Conservation (phyloP, 2,113 vertebrate species). For the Pavo muticus region DNA sequence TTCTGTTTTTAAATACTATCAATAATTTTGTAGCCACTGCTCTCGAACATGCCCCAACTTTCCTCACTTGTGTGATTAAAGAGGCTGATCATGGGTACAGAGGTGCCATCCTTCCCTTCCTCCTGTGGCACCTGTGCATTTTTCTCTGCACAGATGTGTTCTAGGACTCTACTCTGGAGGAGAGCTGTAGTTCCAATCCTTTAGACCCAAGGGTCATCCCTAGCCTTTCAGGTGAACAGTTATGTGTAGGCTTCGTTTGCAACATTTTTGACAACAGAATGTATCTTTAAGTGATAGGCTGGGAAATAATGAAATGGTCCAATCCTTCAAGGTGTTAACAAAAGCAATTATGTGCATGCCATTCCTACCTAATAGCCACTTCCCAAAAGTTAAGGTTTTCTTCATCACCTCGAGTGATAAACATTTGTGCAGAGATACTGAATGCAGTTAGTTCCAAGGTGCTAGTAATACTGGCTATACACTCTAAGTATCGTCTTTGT, state of each 20-base stretch:
- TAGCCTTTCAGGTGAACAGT: neutral
- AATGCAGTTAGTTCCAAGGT: neutral
- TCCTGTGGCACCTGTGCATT: rapidly evolving
- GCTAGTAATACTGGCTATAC: neutral
- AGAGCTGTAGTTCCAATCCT: neutral
- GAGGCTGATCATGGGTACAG: neutral
- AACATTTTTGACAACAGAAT: neutral
- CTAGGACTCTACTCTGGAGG: neutral
- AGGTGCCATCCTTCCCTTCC: rapidly evolving
- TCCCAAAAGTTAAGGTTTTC: neutral
- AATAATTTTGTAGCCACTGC: neutral
- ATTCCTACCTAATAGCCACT: neutral
- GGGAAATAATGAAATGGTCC: neutral
- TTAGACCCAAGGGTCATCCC: neutral
- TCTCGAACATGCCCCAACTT: neutral
- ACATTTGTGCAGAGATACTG: neutral
- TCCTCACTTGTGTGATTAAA: neutral
- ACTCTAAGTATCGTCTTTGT: neutral
- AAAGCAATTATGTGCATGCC: neutral
- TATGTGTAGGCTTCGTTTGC: neutral
- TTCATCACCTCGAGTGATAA: neutral
- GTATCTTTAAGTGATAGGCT: neutral
- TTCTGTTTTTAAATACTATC: neutral
- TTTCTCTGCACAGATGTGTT: neutral
- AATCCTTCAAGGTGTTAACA: neutral